Percentiles rank a stretch among this genome's conserved stretches.
These are phyloP conservation scores for Ceramica pisi DNA, from an alignment of 2,888 invertebrate genomes.

Conservation along the genomic window DNA sequence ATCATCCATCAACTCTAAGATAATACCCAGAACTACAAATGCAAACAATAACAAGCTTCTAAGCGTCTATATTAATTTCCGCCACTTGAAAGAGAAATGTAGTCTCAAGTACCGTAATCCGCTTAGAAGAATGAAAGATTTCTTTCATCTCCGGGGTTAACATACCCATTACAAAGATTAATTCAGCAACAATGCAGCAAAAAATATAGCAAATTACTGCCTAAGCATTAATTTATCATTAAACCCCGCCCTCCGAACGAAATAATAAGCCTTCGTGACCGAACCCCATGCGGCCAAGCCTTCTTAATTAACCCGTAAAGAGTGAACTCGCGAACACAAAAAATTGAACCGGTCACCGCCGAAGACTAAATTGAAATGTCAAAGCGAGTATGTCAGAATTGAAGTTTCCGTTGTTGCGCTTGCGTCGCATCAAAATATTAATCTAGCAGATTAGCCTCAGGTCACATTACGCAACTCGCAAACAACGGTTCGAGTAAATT, in stretches of 20 bases:
- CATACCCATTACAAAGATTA: slow-evolving; percentile 73
- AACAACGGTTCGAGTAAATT: slow-evolving; percentile 61
- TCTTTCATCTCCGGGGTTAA: slow-evolving; percentile 70
- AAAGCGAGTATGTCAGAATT: slow-evolving; percentile 54
- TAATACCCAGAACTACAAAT: slow-evolving; percentile 31
- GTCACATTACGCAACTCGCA: slow-evolving; percentile 54
- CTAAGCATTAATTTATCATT: slow-evolving; percentile 82
- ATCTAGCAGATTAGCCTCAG: slow-evolving; percentile 56
- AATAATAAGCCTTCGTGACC: slow-evolving; percentile 77
- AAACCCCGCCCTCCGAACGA: slow-evolving; percentile 77
- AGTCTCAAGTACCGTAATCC: slow-evolving; percentile 64
- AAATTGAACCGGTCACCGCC: slow-evolving; percentile 48
- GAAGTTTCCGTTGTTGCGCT: slow-evolving; percentile 34
- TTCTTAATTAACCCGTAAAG: slow-evolving; percentile 68
- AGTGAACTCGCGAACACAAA: slow-evolving; percentile 57
- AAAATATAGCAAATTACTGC: slow-evolving; percentile 82
- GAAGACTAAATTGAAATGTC: slow-evolving; percentile 57
- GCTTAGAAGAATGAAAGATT: slow-evolving; percentile 61
- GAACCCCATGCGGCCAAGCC: slow-evolving; percentile 58
- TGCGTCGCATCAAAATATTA: slow-evolving; percentile 42
- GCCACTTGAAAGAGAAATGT: slow-evolving; percentile 49
- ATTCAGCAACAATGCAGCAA: slow-evolving; percentile 74
- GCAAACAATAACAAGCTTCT: slow-evolving; percentile 31
- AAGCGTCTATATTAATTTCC: slow-evolving; percentile 44
- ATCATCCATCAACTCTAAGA: neutral